Conservation (phyloP, 1,140 invertebrate species). For the Theocolax elegans region DNA sequence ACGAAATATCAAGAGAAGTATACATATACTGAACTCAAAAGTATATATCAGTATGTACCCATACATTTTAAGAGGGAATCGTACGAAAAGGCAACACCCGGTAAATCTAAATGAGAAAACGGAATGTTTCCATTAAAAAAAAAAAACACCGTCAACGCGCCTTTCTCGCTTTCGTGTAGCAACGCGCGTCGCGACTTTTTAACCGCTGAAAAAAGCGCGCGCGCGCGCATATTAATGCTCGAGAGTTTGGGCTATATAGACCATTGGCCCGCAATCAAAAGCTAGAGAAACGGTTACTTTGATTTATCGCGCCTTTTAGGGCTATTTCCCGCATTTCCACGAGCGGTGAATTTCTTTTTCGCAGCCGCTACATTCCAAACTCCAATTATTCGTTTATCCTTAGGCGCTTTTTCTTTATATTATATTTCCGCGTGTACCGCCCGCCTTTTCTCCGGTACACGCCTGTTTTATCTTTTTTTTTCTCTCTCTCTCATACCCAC, state of each 20-base stretch:
- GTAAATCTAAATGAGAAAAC: neutral
- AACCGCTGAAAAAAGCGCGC: neutral
- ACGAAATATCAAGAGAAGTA: too few species aligned
- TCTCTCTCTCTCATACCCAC: neutral
- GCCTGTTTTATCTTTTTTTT: neutral
- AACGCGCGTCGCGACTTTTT: neutral
- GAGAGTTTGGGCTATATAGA: too few species aligned
- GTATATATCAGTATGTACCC: too few species aligned
- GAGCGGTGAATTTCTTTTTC: neutral
- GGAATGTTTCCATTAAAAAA: conserved; percentile 7
- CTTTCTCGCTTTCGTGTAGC: neutral
- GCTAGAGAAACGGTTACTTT: too few species aligned
- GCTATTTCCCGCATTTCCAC: conserved; percentile 2
- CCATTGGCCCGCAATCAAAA: too few species aligned
- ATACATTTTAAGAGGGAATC: too few species aligned
- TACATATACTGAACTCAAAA: too few species aligned
- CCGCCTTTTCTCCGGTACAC: neutral
- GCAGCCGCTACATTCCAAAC: neutral
- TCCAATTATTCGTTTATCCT: conserved; percentile 37
- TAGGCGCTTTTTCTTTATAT: conserved; percentile 1
- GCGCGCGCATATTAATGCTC: conserved; percentile 14
- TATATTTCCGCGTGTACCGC: neutral
- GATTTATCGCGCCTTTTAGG: conserved; percentile 27
- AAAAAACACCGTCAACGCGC: neutral
- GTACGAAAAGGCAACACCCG: too few species aligned